These are phyloP conservation scores for Eilema sororculum DNA, from an alignment of 2,888 invertebrate species.

Conservation along the genomic window DNA sequence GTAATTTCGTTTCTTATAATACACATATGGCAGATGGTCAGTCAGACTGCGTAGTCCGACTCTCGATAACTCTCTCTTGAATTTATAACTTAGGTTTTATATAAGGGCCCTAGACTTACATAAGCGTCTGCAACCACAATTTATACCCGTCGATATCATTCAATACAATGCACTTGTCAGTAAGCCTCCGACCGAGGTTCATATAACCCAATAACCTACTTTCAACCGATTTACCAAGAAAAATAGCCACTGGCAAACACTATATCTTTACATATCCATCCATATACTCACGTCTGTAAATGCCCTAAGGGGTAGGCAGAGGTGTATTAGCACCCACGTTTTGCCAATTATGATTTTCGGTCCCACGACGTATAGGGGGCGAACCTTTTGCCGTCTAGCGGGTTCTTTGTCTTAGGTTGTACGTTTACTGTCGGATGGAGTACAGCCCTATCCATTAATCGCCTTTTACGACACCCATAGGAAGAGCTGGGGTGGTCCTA, in stretches of 20 bases:
- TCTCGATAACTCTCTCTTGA: not conserved
- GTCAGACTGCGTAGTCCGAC: not conserved
- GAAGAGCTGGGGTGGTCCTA: too few relatives aligned
- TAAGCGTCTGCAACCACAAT: not conserved
- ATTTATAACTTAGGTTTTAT: not conserved
- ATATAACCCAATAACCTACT: conserved; percentile 18
- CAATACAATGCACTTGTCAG: conserved; percentile 3
- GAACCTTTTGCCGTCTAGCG: too few relatives aligned
- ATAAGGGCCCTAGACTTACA: not conserved
- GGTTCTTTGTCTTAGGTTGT: too few relatives aligned
- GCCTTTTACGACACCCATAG: too few relatives aligned
- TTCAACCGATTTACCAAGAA: conserved; percentile 17
- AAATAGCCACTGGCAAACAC: conserved; percentile 16
- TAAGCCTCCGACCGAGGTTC: not conserved
- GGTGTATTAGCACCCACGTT: too few relatives aligned
- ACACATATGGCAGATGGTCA: not conserved
- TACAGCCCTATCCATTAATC: too few relatives aligned
- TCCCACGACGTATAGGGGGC: too few relatives aligned
- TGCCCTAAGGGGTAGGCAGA: too few relatives aligned
- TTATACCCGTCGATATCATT: not conserved
- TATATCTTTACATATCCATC: conserved; percentile 12
- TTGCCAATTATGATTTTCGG: too few relatives aligned
- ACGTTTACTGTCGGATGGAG: too few relatives aligned
- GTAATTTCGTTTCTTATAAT: not conserved
- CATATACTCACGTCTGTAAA: too few relatives aligned